A percentile compares a stretch with the other conserved stretches of the same genome.
phyloP scores from a whole-genome alignment of 1,140 invertebrate species.

The Chrysoperla carnea region DNA sequence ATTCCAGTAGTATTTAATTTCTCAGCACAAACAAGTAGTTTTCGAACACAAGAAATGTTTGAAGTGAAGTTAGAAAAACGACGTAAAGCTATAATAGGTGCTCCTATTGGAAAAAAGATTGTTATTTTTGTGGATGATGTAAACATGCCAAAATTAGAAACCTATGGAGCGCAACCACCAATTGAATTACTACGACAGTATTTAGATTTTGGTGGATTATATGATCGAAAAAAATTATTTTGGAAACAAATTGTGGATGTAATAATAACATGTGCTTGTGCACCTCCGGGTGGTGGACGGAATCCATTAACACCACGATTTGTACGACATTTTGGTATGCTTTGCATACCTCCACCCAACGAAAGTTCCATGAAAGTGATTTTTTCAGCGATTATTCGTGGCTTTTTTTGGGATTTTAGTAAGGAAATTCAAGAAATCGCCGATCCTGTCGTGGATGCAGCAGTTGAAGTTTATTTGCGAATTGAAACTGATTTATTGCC shows the following conservation, averaged over 20 bases:
- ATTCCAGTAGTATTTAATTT: slow-evolving; percentile 68
- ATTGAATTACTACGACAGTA: slow-evolving; percentile 75
- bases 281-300: slow-evolving; percentile 72
- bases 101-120: slow-evolving; percentile 64
- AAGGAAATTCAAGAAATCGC: slow-evolving; percentile 48
- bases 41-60: slow-evolving; percentile 61
- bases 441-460: slow-evolving; percentile 54
- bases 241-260: slow-evolving; percentile 79
- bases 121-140: slow-evolving; percentile 85
- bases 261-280: slow-evolving; percentile 65
- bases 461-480: slow-evolving; percentile 61
- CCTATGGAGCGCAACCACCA: slow-evolving; percentile 76
- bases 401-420: slow-evolving; percentile 61
- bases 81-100: slow-evolving; percentile 63
- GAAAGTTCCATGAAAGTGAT: slow-evolving; percentile 63
- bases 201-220: slow-evolving; percentile 66
- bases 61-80: slow-evolving; percentile 67
- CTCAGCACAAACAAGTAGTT: slow-evolving; percentile 74
- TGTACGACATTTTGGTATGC: slow-evolving; percentile 68
- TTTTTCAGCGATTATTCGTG: slow-evolving; percentile 52
- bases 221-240: slow-evolving; percentile 68
- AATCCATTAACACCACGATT: slow-evolving; percentile 71
- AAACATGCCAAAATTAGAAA: slow-evolving; percentile 74
- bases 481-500: slow-evolving; percentile 64
- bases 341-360: slow-evolving; percentile 53